Evolutionary conservation across 2,888 invertebrate genomes (phyloP), one percentile per base, ranked within the genome.

Genomic region (Automeris io): DNA sequence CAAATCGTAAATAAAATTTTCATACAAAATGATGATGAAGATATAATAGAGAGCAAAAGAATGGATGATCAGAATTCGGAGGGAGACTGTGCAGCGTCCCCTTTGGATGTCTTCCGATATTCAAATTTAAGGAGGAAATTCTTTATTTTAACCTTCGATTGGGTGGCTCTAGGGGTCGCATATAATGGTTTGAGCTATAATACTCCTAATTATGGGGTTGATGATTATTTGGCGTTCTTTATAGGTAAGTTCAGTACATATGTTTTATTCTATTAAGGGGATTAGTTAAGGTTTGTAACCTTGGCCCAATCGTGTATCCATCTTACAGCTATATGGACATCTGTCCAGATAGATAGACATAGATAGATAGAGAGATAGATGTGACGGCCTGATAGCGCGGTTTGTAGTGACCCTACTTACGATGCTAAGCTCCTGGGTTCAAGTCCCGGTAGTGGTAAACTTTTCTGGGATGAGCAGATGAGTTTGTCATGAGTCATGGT

Each of bases 181-280:
- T 91, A 91, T 64, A 91, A 91, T 54, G 90, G 91, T 39, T 73
- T 91, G 34, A 90, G 91, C 51, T 91, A 91, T 54, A 91, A 91
- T 61, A 88, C 91, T 9, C 87, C 90, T 18, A 91, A 91, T 70
- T 79, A 91, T 35, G 91, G 91, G 5, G 91, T 91, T 25, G 89
- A 91, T 50, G 91, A 91, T 65, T 91, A 90, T 57, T 81, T 91
- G 54, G 91, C 91, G 11, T 91, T 91, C 63, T 90, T 90, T 52
- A 91, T 91, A 42, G 89, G 90, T 90, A 51, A 80, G 82, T 57
- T 13, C 6, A 3, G 23, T n/a, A 13, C n/a, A n/a, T n/a, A n/a
- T n/a, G n/a, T n/a, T n/a, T n/a, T n/a, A n/a, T n/a, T n/a, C n/a
- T n/a, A n/a, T n/a, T n/a, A n/a, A n/a, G n/a, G n/a, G n/a, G n/a